Evolutionary conservation across 2,888 invertebrate genomes (phyloP).

Genomic region (Branchellion lobata): DNA sequence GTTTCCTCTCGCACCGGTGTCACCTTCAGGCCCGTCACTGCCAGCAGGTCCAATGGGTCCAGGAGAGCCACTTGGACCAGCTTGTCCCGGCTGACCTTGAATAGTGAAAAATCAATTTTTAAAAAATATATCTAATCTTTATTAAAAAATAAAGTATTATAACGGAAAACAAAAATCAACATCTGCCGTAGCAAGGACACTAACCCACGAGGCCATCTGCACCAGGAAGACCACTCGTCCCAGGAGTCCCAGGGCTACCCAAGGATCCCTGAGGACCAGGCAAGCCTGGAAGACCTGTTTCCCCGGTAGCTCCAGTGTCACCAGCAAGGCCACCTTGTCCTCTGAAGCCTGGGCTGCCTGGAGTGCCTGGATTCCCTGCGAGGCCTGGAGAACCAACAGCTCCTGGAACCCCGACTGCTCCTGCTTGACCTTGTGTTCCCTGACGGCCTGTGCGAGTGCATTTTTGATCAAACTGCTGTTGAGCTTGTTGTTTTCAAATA

Average conservation of each 20-base stretch:
- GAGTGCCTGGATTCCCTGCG: not conserved
- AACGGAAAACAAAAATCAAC: no score
- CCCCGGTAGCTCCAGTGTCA: not conserved
- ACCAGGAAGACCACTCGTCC: constrained; percentile 7
- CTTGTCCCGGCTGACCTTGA: not conserved
- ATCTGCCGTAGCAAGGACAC: not conserved
- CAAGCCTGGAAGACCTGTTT: not conserved
- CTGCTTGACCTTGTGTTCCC: not conserved
- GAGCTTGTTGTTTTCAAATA: no score
- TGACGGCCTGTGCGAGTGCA: not conserved
- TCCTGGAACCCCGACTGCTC: constrained; percentile 19
- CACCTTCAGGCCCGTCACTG: constrained; percentile 8
- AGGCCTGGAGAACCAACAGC: not conserved
- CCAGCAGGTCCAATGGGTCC: constrained; percentile 31
- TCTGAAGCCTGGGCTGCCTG: not conserved
- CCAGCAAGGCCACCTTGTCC: not conserved
- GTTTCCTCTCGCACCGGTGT: constrained; percentile 27
- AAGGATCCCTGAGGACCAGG: not conserved
- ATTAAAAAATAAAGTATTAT: no score
- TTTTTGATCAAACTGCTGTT: no score
- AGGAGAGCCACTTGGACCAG: not conserved
- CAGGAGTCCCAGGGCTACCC: not conserved
- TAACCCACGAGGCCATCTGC: not conserved
- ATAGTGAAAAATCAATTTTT: no score
- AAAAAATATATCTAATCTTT: no score